Conservation (phyloP, 1,140 invertebrate genomes). For the Agrypnia vestita region DNA sequence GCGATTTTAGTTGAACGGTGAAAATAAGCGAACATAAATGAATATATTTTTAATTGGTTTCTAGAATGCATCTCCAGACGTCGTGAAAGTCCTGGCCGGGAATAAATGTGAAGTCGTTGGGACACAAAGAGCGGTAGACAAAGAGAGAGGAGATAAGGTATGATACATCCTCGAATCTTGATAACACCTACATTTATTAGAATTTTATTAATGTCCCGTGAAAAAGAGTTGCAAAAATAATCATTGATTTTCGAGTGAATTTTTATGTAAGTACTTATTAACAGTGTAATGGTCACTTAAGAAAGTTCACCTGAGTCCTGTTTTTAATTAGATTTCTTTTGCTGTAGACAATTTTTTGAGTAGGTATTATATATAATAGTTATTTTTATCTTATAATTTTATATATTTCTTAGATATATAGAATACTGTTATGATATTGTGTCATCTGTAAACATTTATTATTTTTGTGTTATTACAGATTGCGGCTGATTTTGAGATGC, state of each 20-base stretch:
- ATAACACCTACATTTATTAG: not conserved
- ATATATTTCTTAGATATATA: no score
- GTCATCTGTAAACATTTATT: no score
- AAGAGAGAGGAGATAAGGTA: constrained; percentile 86
- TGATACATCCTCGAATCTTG: not conserved
- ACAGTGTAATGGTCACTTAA: no score
- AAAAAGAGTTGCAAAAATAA: no score
- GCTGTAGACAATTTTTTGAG: no score
- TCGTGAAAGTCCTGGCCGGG: constrained; percentile 87
- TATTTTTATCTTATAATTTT: no score
- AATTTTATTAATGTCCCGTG: not conserved
- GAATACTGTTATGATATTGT: no score
- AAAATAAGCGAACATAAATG: not conserved
- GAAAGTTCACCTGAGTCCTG: no score
- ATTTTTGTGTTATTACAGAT: constrained; percentile 75
- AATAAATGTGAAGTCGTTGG: constrained; percentile 88
- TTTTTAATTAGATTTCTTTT: no score
- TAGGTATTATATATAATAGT: no score
- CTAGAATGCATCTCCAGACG: constrained; percentile 89
- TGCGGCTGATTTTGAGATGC: constrained; percentile 92
- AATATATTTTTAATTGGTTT: constrained; percentile 61
- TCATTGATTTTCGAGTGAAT: no score
- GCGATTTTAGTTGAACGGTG: not conserved
- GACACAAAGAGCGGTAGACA: constrained; percentile 82
- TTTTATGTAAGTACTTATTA: no score